These are phyloP conservation scores for Ceratina japonica DNA, from an alignment of 1,140 invertebrate species.

Conservation along the genomic window DNA sequence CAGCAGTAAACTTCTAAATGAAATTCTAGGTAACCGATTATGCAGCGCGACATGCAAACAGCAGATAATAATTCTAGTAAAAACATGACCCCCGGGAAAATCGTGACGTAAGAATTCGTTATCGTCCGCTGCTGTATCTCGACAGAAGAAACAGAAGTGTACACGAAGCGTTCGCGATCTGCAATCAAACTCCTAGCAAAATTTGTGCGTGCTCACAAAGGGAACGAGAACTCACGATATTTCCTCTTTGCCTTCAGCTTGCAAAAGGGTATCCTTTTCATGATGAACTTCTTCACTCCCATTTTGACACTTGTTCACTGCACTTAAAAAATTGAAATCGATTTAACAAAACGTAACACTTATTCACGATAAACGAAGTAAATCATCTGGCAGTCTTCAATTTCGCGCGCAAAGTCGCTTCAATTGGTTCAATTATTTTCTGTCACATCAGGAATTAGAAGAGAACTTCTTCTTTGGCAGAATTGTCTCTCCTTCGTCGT, in stretches of 20 bases:
- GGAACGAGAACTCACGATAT: slow-evolving; percentile 63
- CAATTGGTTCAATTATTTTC: neutral
- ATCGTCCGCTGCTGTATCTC: neutral
- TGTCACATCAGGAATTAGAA: neutral
- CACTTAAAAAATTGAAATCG: neutral
- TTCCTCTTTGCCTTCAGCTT: slow-evolving; percentile 71
- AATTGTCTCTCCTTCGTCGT: too few species aligned
- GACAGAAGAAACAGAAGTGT: slow-evolving; percentile 10
- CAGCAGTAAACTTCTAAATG: neutral
- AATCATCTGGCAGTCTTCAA: neutral
- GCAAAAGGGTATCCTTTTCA: slow-evolving; percentile 73
- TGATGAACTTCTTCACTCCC: slow-evolving; percentile 75
- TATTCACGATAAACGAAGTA: neutral
- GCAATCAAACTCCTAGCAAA: neutral
- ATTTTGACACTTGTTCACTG: slow-evolving; percentile 52
- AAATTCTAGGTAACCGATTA: neutral
- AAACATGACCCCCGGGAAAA: slow-evolving; percentile 19
- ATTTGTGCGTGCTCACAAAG: neutral
- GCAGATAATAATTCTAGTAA: slow-evolving; percentile 17
- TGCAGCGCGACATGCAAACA: neutral
- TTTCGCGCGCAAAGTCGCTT: neutral
- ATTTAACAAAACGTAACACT: neutral
- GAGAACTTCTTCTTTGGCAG: too few species aligned
- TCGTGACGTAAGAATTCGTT: slow-evolving; percentile 25
- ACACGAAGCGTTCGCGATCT: neutral